A percentile compares a stretch with the other conserved stretches of the same genome.
phyloP scores from a whole-genome alignment of 2,888 invertebrate species.

The Smittia sp. region DNA sequence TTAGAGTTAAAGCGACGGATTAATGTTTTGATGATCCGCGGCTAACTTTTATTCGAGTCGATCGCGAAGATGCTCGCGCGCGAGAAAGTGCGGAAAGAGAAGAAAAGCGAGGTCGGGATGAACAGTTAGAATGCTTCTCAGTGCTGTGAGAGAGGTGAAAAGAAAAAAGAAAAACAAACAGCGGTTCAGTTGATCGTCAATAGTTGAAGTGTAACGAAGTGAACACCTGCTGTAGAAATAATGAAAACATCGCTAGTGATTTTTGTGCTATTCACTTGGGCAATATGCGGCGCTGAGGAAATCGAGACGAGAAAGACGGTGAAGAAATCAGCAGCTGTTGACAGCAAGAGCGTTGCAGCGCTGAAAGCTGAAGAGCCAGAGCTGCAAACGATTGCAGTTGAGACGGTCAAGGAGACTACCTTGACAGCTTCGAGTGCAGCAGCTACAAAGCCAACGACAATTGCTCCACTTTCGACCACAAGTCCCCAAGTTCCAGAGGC shows the following conservation, averaged over 20 bases:
- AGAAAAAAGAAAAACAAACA: neutral
- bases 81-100: neutral
- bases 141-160: neutral
- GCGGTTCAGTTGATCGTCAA: neutral
- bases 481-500: no score
- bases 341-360: neutral
- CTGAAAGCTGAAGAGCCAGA: neutral
- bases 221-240: neutral
- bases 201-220: constrained; percentile 13
- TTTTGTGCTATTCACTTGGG: neutral
- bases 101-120: neutral
- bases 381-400: no score
- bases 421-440: neutral
- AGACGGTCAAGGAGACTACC: no score
- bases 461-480: no score
- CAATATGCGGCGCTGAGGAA: neutral
- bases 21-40: neutral
- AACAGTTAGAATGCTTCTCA: constrained; percentile 3
- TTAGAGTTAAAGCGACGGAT: neutral
- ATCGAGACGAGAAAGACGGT: neutral
- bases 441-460: neutral
- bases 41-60: neutral
- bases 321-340: neutral
- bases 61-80: neutral
- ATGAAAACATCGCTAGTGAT: neutral